Percentiles rank a stretch among this genome's conserved stretches.
Conservation (phyloP, 1,140 invertebrate species). For the Micrasema longulum region DNA sequence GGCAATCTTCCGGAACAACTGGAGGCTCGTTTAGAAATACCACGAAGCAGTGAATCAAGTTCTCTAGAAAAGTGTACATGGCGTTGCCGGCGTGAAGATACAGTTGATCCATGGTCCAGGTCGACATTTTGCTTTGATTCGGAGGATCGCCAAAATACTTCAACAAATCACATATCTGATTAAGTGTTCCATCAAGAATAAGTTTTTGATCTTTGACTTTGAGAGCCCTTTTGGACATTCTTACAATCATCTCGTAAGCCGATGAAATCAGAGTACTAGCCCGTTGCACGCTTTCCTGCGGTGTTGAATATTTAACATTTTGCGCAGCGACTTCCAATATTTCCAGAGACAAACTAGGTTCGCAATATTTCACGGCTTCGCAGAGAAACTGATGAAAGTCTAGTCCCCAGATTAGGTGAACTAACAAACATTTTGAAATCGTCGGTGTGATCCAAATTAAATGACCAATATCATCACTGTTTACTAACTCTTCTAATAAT, state of each 20-base stretch:
- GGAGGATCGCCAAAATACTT: constrained; percentile 49
- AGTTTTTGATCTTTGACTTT: constrained; percentile 21
- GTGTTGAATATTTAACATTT: constrained; percentile 39
- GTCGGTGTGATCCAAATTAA: constrained; percentile 45
- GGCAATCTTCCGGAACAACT: not conserved
- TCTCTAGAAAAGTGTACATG: constrained; percentile 32
- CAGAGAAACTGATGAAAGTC: constrained; percentile 45
- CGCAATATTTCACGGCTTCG: constrained; percentile 42
- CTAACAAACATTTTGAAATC: constrained; percentile 46
- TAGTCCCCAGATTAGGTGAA: constrained; percentile 40
- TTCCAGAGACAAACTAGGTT: constrained; percentile 39
- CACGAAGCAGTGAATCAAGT: constrained; percentile 42
- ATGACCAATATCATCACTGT: constrained; percentile 49
- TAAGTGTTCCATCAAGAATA: constrained; percentile 27
- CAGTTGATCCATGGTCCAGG: constrained; percentile 19
- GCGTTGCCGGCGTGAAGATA: constrained; percentile 41
- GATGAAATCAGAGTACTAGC: constrained; percentile 19
- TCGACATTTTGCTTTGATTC: constrained; percentile 38
- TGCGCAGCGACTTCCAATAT: constrained; percentile 36
- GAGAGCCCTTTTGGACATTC: constrained; percentile 1
- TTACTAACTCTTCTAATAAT: constrained; percentile 39
- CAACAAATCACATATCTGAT: constrained; percentile 39
- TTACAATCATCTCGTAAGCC: constrained; percentile 28
- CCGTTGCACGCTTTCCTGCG: constrained; percentile 19
- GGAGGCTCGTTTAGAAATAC: constrained; percentile 31